Base-by-base conservation (phyloP, 2,888 invertebrate genomes). In the Pogonocherus hispidulus region DNA sequence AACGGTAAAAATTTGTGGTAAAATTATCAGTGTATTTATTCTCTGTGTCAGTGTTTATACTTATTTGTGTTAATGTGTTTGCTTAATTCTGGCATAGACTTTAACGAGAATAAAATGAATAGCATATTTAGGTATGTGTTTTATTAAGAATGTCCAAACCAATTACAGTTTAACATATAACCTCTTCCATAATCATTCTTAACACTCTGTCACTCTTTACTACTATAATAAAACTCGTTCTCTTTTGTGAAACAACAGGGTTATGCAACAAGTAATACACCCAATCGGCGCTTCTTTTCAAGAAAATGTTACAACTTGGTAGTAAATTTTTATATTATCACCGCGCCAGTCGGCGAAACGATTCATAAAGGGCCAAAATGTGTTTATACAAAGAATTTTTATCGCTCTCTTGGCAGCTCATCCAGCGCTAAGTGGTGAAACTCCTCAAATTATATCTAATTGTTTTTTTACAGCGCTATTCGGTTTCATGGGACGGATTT, bases 401-500 rank as follows among this genome's bases (percentile, higher is more conserved):
- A 52, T 52, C 9, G 27, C 16, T 18, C 52, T 18, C 22, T 19
- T 11, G 20, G 47, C n/a, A n/a, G n/a, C n/a, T n/a, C n/a, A 20
- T 20, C 20, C 11, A 51, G 22, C n/a, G 14, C 32, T 35, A 52
- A 52, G 52, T 52, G 19, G 16, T 32, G 52, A 52, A 52, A 52
- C 11, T 32, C 22, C 18, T 52, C n/a, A 27, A 18, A 52, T 35
- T 1, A 19, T 52, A 23, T 19, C 32, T 52, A 27, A 32, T 52
- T 52, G 27, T 52, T 32, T 35, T 32, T 52, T 52, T 52, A 52
- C 32, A 18, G 8, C 52, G 18, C 32, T 18, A 32, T 32, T 52
- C 32, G 32, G 52, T 27, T 52, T 52, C 52, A 32, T 8, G 32
- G 51, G 44, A 71, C 67, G 65, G 35, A 54, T 65, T 68, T 65